These are phyloP conservation scores for Morone chrysops DNA, from an alignment of 2,113 vertebrate species.

Conservation along the genomic window DNA sequence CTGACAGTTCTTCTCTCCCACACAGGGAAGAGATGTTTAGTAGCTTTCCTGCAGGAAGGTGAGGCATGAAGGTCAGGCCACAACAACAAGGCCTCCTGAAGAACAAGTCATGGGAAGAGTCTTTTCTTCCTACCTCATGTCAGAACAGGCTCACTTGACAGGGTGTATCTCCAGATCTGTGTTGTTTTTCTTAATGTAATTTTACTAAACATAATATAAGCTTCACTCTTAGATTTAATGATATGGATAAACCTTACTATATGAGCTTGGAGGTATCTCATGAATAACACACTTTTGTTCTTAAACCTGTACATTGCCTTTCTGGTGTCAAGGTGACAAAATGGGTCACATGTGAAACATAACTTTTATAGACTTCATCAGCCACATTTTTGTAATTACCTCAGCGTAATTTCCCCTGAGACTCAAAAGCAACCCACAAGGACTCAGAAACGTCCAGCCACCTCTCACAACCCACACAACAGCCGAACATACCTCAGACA, in stretches of 20 bases:
- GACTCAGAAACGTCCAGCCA: constrained; percentile 26
- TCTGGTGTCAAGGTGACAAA: constrained; percentile 35
- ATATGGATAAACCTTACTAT: constrained; percentile 8
- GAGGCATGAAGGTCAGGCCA: constrained; percentile 32
- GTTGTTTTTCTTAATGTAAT: constrained; percentile 9
- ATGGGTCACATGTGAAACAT: constrained; percentile 25
- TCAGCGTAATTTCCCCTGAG: constrained; percentile 77
- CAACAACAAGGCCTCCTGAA: neutral
- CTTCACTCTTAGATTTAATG: constrained; percentile 1
- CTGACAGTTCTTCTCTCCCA: constrained; percentile 47
- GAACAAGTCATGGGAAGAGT: neutral
- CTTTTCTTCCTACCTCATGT: neutral
- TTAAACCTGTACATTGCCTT: neutral
- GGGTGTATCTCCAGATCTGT: constrained; percentile 14
- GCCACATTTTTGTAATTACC: constrained; percentile 63
- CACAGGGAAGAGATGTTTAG: constrained; percentile 27
- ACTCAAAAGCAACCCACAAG: constrained; percentile 56
- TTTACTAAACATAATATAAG: neutral
- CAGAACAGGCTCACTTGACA: neutral
- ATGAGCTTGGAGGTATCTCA: neutral
- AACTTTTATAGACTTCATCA: constrained; percentile 47
- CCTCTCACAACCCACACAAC: constrained; percentile 59
- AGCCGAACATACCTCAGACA: constrained; percentile 12
- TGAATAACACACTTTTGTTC: neutral
- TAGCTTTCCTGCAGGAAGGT: constrained; percentile 13